Evolutionary conservation across 2,888 invertebrate genomes (phyloP), one percentile per base, ranked within the genome.

Genomic region (Catocala nupta): DNA sequence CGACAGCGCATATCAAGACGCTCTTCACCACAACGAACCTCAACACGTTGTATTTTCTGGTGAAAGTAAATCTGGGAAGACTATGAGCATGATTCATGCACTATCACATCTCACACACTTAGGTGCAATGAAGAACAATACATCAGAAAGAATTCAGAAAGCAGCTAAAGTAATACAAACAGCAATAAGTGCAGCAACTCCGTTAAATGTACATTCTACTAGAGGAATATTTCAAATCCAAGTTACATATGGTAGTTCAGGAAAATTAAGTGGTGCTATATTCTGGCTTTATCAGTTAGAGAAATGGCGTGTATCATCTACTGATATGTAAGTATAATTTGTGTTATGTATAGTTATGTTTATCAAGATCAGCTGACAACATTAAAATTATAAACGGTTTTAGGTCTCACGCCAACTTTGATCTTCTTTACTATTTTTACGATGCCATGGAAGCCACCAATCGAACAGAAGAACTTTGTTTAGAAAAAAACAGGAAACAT

Each of bases 51-150:
- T 99, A 5, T 96, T 99, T 73, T 96, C 97, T 48, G 99, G 99
- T 1, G 99, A 99, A 94, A 97, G 97, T 73, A 97, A 97, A 82
- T 97, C 98, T 0, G 99, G 99, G 1, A 99, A 99, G 93, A 97
- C 98, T 0, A 97, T 97, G 42, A 98, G 97, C 84, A 97, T 97
- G 87, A 92, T 96, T 45, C 96, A 98, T 71, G 91, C 98, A 49
- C 92, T 98, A 42, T 96, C 96, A 55, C 99, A 99, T 86, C 95
- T 99, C 1, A 96, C 97, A 72, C 96, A 95, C 83, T 94, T 99
- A 76, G 98, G 98, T 55, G 95, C 96, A 77, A 98, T 96, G 85
- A 95, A 94, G 63, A 95, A 95, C 76, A 95, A 96, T 63, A 95
- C 95, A 51, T 95, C 95, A 9, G 94, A 95, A 12, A 95, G 96